These are phyloP conservation scores for Crotalus tigris DNA, from an alignment of 2,113 vertebrate genomes.

Conservation along the genomic window DNA sequence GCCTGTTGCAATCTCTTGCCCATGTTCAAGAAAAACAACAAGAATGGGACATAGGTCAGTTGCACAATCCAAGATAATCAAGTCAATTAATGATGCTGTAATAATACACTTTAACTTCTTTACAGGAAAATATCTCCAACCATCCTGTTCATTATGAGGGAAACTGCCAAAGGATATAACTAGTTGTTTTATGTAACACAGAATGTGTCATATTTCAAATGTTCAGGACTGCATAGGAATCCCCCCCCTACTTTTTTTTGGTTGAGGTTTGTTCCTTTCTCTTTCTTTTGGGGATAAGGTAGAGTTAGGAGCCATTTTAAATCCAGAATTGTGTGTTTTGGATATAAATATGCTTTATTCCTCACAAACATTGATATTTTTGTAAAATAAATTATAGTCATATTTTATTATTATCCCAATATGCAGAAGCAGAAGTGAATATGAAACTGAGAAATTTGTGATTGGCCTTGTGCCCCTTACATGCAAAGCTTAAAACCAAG, in stretches of 20 bases:
- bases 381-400: not conserved
- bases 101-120: not conserved
- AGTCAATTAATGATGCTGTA: not conserved
- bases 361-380: not conserved
- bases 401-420: not conserved
- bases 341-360: not conserved
- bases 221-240: not conserved
- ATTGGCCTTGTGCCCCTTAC: not conserved
- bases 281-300: not conserved
- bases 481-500: not conserved
- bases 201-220: not conserved
- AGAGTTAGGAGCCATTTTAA: not conserved
- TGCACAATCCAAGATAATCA: not conserved
- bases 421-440: not conserved
- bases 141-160: not conserved
- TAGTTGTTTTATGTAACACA: not conserved
- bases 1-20: not conserved
- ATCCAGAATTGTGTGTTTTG: not conserved
- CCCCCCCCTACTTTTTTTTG: not conserved
- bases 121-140: not conserved
- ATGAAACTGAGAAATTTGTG: not conserved
- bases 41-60: not conserved
- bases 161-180: not conserved
- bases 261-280: not conserved
- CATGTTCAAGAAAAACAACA: not conserved